phyloP scores from a whole-genome alignment of 1,140 invertebrate genomes.

The Rhyzopertha dominica region DNA sequence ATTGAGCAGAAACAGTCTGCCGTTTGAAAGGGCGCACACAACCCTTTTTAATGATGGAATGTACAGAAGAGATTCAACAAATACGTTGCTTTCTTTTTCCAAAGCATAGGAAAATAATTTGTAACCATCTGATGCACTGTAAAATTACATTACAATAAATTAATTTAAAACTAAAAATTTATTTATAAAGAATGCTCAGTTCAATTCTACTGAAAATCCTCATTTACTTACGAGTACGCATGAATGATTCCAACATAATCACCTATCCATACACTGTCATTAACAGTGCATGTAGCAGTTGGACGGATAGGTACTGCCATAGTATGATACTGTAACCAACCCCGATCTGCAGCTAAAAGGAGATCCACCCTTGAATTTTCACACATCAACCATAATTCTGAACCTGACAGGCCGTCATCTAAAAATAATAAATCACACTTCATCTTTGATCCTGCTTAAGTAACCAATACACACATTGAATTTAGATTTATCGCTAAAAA shows the following conservation, averaged over 20 bases:
- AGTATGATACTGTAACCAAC: slow-evolving; percentile 55
- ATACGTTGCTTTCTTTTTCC: slow-evolving; percentile 51
- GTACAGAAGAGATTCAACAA: slow-evolving; percentile 60
- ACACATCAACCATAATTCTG: slow-evolving; percentile 67
- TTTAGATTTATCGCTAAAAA: slow-evolving; percentile 5
- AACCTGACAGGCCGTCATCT: slow-evolving; percentile 45
- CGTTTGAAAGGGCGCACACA: slow-evolving; percentile 66
- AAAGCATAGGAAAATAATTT: slow-evolving; percentile 55
- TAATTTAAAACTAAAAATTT: slow-evolving; percentile 14
- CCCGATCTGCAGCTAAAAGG: slow-evolving; percentile 53
- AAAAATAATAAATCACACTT: slow-evolving; percentile 22
- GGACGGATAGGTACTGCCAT: slow-evolving; percentile 53
- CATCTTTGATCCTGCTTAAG: too few relatives aligned
- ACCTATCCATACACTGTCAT: slow-evolving; percentile 77
- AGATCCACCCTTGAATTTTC: slow-evolving; percentile 67
- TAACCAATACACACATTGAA: background rate
- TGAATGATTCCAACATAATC: slow-evolving; percentile 76
- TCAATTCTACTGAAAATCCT: slow-evolving; percentile 1
- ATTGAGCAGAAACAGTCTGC: slow-evolving; percentile 68
- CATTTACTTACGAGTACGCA: slow-evolving; percentile 61
- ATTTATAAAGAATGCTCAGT: slow-evolving; percentile 1
- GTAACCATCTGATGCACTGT: slow-evolving; percentile 49
- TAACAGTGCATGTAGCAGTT: slow-evolving; percentile 63
- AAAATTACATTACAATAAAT: slow-evolving; percentile 19
- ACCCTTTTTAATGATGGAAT: slow-evolving; percentile 62